Evolutionary conservation across 2,797 vertebrate genomes (phyloP).

Genomic region (Phyllotis vaccarum): DNA sequence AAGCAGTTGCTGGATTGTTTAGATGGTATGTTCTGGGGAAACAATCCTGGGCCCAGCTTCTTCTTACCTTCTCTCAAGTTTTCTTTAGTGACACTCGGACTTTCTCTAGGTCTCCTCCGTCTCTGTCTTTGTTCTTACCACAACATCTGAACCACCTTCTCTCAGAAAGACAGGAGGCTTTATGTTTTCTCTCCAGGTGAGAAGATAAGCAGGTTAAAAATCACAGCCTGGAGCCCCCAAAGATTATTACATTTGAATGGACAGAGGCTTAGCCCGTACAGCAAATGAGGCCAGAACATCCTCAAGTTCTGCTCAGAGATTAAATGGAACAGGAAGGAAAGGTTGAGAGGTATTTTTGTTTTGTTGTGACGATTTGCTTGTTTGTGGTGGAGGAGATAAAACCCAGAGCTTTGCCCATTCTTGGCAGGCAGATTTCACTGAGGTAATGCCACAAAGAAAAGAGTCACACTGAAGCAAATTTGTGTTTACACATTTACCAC

Average conservation of each 20-base stretch:
- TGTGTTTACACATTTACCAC: background rate
- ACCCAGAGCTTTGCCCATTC: background rate
- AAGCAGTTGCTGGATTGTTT: background rate
- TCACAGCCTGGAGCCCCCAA: background rate
- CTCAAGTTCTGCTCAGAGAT: background rate
- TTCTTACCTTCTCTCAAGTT: background rate
- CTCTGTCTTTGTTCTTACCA: background rate
- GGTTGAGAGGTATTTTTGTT: background rate
- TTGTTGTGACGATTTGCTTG: background rate
- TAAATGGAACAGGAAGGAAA: background rate
- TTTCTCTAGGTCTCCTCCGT: background rate
- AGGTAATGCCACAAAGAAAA: background rate
- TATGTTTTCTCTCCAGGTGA: background rate
- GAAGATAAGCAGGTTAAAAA: background rate
- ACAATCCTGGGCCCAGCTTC: background rate
- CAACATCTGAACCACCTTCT: rapidly evolving
- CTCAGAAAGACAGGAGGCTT: background rate
- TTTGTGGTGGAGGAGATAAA: background rate
- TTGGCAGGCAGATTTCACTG: too few species aligned
- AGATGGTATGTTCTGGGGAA: background rate
- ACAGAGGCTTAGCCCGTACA: background rate
- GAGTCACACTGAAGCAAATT: background rate
- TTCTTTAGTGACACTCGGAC: background rate
- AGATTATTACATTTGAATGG: background rate
- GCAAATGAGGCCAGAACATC: background rate